phyloP scores from a whole-genome alignment of 2,113 vertebrate genomes.

The Nothocercus julius region DNA sequence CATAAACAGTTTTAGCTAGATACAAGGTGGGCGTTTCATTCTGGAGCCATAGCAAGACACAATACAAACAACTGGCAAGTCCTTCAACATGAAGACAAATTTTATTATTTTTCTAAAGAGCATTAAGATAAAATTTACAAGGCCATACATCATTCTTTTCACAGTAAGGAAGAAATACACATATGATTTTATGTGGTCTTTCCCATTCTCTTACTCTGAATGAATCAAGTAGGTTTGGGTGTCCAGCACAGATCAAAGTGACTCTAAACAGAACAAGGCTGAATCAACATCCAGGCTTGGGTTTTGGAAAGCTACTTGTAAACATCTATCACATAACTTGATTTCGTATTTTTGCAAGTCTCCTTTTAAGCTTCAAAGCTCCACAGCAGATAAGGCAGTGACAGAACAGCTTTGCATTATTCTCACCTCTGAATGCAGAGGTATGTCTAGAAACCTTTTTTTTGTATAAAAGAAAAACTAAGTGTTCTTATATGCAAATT shows the following conservation, averaged over 20 bases:
- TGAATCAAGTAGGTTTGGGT: background rate
- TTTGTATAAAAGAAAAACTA: no score
- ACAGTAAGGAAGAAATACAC: background rate
- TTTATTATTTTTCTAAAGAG: background rate
- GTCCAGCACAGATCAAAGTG: background rate
- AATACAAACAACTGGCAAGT: slow-evolving; percentile 35
- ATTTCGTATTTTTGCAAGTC: background rate
- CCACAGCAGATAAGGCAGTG: background rate
- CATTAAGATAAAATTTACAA: background rate
- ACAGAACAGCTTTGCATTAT: background rate
- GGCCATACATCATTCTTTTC: background rate
- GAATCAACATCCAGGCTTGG: background rate
- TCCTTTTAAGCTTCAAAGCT: background rate
- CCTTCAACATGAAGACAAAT: slow-evolving; percentile 32
- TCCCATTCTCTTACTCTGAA: background rate
- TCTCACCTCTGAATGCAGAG: background rate
- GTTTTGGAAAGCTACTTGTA: background rate
- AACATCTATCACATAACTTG: background rate
- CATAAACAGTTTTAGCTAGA: background rate
- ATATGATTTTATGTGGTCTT: background rate
- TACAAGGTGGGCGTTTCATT: background rate
- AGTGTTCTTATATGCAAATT: background rate
- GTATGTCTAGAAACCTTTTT: background rate
- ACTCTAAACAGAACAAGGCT: background rate
- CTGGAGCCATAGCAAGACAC: slow-evolving; percentile 16